Evolutionary conservation across 2,888 invertebrate species (phyloP).

Genomic region (Uropetala carovei): DNA sequence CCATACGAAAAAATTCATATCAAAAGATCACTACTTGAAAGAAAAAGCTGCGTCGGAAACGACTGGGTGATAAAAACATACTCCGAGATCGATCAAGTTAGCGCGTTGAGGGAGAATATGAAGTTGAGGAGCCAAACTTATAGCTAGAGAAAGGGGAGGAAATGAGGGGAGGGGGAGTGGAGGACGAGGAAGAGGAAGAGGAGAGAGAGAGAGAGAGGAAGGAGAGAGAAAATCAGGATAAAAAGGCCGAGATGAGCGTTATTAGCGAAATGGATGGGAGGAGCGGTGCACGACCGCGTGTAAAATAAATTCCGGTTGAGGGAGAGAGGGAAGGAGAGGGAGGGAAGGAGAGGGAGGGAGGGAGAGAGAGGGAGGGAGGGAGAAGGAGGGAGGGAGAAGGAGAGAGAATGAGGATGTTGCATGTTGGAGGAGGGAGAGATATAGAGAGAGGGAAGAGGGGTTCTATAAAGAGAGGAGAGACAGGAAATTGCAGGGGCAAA

Average conservation of each 20-base stretch:
- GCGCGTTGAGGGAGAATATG: background rate
- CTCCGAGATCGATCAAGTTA: background rate
- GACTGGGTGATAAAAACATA: background rate
- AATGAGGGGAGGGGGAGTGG: background rate
- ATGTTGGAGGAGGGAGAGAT: background rate
- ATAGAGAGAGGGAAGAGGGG: background rate
- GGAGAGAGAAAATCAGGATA: background rate
- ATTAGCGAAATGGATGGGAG: conserved; percentile 29
- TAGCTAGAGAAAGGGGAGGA: background rate
- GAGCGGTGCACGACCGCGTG: no score
- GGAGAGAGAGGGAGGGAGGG: background rate
- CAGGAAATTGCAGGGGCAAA: background rate
- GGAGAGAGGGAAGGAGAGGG: background rate
- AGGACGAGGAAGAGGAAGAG: background rate
- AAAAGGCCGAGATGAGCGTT: background rate
- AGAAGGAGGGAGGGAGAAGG: background rate
- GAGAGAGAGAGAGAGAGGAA: background rate
- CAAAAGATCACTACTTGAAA: background rate
- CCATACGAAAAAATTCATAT: background rate
- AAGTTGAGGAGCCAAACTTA: background rate
- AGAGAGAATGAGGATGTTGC: background rate
- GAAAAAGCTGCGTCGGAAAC: background rate
- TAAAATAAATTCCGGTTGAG: no score
- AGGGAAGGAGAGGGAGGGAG: background rate
- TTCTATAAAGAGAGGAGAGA: background rate